Evolutionary conservation across 2,113 vertebrate genomes (phyloP).

Genomic region (Elephas maximus): DNA sequence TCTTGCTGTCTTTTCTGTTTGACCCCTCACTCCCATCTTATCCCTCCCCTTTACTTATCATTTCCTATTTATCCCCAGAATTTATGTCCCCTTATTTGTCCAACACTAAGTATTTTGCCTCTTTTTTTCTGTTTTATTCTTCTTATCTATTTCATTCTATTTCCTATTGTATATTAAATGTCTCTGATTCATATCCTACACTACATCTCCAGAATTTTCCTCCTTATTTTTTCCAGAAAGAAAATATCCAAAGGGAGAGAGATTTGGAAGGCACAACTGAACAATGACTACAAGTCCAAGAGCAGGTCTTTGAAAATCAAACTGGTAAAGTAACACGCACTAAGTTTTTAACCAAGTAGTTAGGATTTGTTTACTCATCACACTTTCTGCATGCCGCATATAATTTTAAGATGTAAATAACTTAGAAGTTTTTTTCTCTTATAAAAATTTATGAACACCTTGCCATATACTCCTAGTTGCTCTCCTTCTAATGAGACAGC

Average conservation of each 20-base stretch:
- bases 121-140: background rate
- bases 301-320: background rate
- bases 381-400: background rate
- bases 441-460: too few species aligned
- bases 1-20: background rate
- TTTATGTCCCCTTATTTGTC: background rate
- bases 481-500: too few species aligned
- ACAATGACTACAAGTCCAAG: background rate
- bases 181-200: background rate
- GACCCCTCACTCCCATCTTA: background rate
- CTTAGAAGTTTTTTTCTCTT: background rate
- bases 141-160: background rate
- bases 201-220: background rate
- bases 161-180: background rate
- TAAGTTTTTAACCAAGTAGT: background rate
- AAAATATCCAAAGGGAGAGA: background rate
- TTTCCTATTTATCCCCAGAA: background rate
- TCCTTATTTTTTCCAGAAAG: background rate
- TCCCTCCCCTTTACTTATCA: background rate
- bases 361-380: background rate
- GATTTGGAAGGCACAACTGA: background rate
- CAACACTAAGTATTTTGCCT: background rate
- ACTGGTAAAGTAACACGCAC: background rate
- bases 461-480: too few species aligned
- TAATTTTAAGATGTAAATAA: background rate